Evolutionary conservation across 2,888 invertebrate species (phyloP).

Genomic region (Drosophila kambysellisi): DNA sequence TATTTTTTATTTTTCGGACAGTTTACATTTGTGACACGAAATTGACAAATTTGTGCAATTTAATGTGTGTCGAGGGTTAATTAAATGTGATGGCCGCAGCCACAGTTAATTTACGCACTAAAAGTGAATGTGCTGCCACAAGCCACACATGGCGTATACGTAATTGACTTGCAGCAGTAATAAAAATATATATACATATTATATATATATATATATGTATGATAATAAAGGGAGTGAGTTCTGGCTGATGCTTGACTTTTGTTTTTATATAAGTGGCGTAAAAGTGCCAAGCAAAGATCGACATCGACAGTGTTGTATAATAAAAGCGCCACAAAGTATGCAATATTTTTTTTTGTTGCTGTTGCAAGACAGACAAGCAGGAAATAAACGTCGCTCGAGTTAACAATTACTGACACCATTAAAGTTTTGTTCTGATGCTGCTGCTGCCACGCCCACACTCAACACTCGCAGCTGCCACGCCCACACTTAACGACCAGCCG

Average conservation of each 20-base stretch:
- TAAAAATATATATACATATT: background rate
- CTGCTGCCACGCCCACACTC: constrained; percentile 33
- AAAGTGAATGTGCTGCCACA: constrained; percentile 31
- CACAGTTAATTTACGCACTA: constrained; percentile 64
- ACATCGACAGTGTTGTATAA: constrained; percentile 51
- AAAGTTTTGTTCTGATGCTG: constrained; percentile 59
- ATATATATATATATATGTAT: background rate
- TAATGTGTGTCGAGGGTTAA: constrained; percentile 62
- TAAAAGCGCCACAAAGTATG: constrained; percentile 75
- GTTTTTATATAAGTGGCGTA: constrained; percentile 64
- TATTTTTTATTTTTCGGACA: constrained; percentile 38
- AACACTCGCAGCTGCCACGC: constrained; percentile 20
- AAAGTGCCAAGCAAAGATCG: constrained; percentile 73
- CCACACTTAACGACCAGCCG: constrained; percentile 2
- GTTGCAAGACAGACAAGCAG: constrained; percentile 43
- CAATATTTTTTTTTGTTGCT: constrained; percentile 44
- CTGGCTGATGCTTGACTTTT: constrained; percentile 70
- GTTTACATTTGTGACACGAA: constrained; percentile 64
- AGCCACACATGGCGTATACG: constrained; percentile 62
- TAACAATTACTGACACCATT: constrained; percentile 83
- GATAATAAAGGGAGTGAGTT: constrained; percentile 1
- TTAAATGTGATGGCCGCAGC: constrained; percentile 59
- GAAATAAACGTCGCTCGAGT: constrained; percentile 79
- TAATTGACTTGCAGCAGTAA: constrained; percentile 66
- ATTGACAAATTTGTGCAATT: constrained; percentile 69